Evolutionary conservation across 2,888 invertebrate genomes (phyloP), one percentile per base, ranked within the genome.

Genomic region (Autographa pulchrina): DNA sequence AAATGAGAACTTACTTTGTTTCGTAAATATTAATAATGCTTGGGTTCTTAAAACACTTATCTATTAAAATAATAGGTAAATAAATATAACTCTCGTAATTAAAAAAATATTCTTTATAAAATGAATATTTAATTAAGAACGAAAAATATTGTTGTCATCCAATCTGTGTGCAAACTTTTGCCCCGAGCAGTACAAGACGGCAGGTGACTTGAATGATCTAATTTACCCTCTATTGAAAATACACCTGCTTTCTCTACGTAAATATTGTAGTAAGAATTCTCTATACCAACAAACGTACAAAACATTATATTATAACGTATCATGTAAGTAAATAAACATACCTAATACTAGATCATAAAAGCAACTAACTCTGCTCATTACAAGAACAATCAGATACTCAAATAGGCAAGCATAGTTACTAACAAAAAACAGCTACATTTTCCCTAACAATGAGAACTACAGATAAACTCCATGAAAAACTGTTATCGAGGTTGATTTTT

Each of bases 341-440:
- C n/a, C n/a, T n/a, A 63, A n/a, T 64, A 66, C 66, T 54, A 58
- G 38, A 68, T 56, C 56, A 20, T 56, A 72, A 74, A 16, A 32
- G 6, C 54, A 18, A 62, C 18, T 64, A 56, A 74, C 48, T 64
- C 60, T 56, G 13, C 58, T 69, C 48, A 56, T 78, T 59, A 74
- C 59, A 69, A 62, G 48, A 56, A 63, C 18, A 63, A 65, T 79
- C 31, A 13, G 48, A 52, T 69, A 68, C 66, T 65, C 18, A 75
- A 75, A 62, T 58, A 43, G 62, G 59, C 64, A 41, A 58, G 58
- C 56, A 48, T 43, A 48, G 16, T 65, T 62, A 59, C 7, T 18
- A 67, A 62, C 25, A 76, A 66, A 70, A 43, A 56, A 31, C 8
- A 25, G 32, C 13, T 58, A 54, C 35, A 63, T 73, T 81, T 80